phyloP scores from a whole-genome alignment of 1,140 invertebrate genomes.

The Drosophila oshimai region DNA sequence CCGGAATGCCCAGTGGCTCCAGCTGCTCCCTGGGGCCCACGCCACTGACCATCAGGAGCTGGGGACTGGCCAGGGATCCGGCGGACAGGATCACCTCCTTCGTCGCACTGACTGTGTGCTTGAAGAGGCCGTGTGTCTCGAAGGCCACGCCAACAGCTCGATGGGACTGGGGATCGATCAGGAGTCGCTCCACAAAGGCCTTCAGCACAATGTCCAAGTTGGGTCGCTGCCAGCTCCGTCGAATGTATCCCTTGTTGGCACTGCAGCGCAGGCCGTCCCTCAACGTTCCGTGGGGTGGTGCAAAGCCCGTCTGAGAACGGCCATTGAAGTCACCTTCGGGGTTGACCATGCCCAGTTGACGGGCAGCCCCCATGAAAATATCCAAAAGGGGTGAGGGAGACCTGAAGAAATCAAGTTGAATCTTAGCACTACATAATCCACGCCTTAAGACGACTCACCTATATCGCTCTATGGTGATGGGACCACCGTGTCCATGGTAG shows the following conservation, averaged over 20 bases:
- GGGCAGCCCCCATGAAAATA: conserved; percentile 87
- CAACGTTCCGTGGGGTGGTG: conserved; percentile 89
- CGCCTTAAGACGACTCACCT: conserved; percentile 46
- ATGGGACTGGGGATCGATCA: conserved; percentile 85
- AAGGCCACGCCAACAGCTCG: conserved; percentile 87
- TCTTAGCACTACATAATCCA: too few relatives aligned
- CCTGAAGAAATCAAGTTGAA: background rate
- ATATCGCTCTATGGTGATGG: conserved; percentile 87
- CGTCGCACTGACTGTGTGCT: conserved; percentile 83
- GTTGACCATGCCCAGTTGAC: conserved; percentile 84
- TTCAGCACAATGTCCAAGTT: conserved; percentile 90
- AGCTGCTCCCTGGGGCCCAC: conserved; percentile 86
- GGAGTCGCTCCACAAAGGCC: conserved; percentile 86
- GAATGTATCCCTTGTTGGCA: conserved; percentile 91
- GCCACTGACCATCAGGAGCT: conserved; percentile 92
- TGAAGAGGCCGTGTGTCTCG: conserved; percentile 83
- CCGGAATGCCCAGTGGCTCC: conserved; percentile 84
- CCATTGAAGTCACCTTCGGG: conserved; percentile 89
- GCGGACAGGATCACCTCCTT: conserved; percentile 89
- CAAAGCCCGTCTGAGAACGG: conserved; percentile 88
- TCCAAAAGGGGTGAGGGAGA: conserved; percentile 86
- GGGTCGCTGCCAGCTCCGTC: conserved; percentile 86
- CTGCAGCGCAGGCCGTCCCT: conserved; percentile 92
- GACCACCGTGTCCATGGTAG: conserved; percentile 88
- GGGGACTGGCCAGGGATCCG: conserved; percentile 89